Evolutionary conservation across 2,888 invertebrate genomes (phyloP), one percentile per base, ranked within the genome.

Genomic region (Hypolimnas misippus): DNA sequence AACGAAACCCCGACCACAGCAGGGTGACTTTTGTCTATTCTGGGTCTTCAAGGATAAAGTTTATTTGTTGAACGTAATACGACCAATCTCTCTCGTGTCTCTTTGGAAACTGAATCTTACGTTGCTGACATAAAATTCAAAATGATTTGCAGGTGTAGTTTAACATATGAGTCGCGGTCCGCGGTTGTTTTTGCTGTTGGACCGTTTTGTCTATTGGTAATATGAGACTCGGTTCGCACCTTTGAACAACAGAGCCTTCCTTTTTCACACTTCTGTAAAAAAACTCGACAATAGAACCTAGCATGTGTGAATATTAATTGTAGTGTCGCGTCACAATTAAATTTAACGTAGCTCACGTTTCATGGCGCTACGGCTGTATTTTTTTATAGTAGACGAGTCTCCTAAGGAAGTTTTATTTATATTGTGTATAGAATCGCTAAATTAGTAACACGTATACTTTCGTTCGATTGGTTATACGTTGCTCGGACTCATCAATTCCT

Each of bases 11-110:
- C 57, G 50, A 59, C 51, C 63, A 68, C 74, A 77, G 78, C 81
- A 76, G 79, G 81, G 83, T 81, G 84, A 87, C 86, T 89, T 87
- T 89, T 87, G 88, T 87, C 89, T 89, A 86, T 86, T 86, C 86
- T 82, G 83, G 77, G 82, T 85, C 89, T 87, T 89, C 81, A 82
- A 86, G 86, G 85, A 88, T 87, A 83, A 85, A 85, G 85, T 81
- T 78, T 82, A 82, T 86, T 85, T 84, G 66, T 69, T 66, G 70
- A 73, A 76, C 72, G 70, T 76, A 79, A 77, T 73, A 83, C 71
- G 76, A 75, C 78, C 66, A 70, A 87, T 81, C 74, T 76, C 66
- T 57, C 59, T 57, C 51, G 49, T 60, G 62, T 59, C 67, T 64
- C 70, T 65, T 66, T 69, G 58, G 49, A 81, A 83, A 84, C 62